These are phyloP conservation scores for Sphaeridia pumilis DNA, from an alignment of 2,888 invertebrate species.

Conservation along the genomic window DNA sequence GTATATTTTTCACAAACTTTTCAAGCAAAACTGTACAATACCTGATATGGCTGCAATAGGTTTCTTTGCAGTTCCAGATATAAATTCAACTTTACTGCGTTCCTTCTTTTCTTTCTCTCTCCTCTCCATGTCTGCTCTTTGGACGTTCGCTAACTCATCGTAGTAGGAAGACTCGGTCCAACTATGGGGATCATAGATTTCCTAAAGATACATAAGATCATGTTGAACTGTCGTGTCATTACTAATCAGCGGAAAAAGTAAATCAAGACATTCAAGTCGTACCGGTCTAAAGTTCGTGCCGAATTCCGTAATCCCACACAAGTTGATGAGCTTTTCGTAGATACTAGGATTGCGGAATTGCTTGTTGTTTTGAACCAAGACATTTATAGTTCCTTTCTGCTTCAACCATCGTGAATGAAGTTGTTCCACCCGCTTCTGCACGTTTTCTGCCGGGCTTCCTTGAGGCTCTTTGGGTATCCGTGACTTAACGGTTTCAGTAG, in stretches of 20 bases:
- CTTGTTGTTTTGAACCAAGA: constrained; percentile 76
- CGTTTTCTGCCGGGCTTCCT: constrained; percentile 63
- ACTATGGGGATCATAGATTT: constrained; percentile 80
- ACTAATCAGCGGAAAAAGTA: background rate
- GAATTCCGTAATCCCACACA: constrained; percentile 87
- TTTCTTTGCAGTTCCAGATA: constrained; percentile 58
- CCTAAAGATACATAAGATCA: no score
- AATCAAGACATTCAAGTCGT: constrained; percentile 23
- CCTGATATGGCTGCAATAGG: constrained; percentile 36
- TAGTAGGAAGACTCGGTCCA: constrained; percentile 89
- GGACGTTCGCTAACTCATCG: constrained; percentile 44
- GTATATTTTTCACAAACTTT: no score
- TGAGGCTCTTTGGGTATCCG: constrained; percentile 69
- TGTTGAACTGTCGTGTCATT: no score
- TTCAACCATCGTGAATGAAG: constrained; percentile 55
- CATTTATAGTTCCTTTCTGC: constrained; percentile 76
- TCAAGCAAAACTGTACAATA: no score
- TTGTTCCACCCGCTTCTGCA: constrained; percentile 70
- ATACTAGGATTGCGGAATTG: constrained; percentile 95
- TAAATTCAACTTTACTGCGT: constrained; percentile 53
- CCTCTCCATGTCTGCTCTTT: constrained; percentile 40
- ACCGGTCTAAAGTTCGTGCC: constrained; percentile 88
- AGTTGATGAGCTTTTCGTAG: constrained; percentile 90
- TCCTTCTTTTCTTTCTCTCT: constrained; percentile 81
- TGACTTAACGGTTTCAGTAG: background rate